phyloP scores from a whole-genome alignment of 2,888 invertebrate species.

The Notodonta dromedarius region DNA sequence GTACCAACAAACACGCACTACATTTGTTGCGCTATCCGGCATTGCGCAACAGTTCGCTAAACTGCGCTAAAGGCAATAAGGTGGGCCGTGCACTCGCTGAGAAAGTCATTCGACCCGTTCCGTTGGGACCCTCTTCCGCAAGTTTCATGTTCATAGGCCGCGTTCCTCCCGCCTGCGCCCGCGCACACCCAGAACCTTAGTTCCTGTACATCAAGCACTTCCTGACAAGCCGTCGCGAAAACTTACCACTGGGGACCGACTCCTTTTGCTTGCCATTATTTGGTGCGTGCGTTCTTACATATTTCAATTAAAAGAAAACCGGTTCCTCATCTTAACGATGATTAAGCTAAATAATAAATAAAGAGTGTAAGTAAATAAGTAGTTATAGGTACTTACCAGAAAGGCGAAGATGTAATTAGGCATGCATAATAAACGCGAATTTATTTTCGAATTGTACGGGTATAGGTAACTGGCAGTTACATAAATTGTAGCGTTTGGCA shows the following conservation, averaged over 20 bases:
- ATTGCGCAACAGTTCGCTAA: conserved; percentile 52
- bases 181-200: conserved; percentile 16
- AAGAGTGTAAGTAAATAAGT: too few species aligned
- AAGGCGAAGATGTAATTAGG: too few species aligned
- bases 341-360: background rate
- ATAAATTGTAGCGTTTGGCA: conserved; percentile 29
- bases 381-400: too few species aligned
- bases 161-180: conserved; percentile 4
- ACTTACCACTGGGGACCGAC: background rate
- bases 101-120: conserved; percentile 65
- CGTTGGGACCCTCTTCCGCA: conserved; percentile 50
- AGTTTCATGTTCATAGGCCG: conserved; percentile 39
- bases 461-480: conserved; percentile 18
- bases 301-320: background rate
- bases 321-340: background rate
- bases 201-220: conserved; percentile 46
- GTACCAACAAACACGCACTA: conserved; percentile 24
- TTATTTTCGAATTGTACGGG: conserved; percentile 16
- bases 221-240: conserved; percentile 21
- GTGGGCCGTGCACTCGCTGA: conserved; percentile 44
- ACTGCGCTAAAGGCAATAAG: conserved; percentile 44
- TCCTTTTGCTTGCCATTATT: background rate
- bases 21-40: conserved; percentile 40
- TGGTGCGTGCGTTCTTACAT: background rate
- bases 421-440: conserved; percentile 16